These are phyloP conservation scores for Tragopan temminckii DNA, from an alignment of 2,797 vertebrate genomes.

Conservation along the genomic window DNA sequence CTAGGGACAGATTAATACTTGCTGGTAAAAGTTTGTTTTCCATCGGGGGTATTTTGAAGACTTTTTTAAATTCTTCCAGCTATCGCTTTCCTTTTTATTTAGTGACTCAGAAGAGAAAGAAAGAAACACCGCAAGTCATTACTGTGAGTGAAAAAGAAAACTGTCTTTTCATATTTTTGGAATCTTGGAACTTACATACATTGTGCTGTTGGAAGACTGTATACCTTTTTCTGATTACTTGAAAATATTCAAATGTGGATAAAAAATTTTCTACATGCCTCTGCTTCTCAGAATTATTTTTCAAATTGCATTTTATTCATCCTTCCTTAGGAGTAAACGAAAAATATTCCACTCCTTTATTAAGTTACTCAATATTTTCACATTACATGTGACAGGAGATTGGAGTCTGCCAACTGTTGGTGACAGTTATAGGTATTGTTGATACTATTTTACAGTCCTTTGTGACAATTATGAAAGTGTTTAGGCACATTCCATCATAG, in stretches of 20 bases:
- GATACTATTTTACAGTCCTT: background rate
- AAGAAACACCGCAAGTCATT: background rate
- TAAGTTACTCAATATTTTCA: background rate
- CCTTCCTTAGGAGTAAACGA: background rate
- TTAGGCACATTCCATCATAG: background rate
- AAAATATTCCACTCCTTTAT: background rate
- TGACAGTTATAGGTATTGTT: background rate
- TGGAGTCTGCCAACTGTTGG: background rate
- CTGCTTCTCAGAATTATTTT: background rate
- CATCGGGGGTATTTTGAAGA: background rate
- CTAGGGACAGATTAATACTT: background rate
- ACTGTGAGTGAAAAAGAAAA: background rate
- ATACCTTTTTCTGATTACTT: background rate
- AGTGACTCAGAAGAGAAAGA: background rate
- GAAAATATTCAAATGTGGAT: background rate
- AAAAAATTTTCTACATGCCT: background rate
- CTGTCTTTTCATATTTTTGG: background rate
- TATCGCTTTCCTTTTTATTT: background rate
- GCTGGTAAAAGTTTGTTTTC: background rate
- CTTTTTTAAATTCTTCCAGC: background rate
- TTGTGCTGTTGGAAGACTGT: background rate
- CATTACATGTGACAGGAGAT: background rate
- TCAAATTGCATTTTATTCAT: background rate
- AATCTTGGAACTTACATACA: background rate
- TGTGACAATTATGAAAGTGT: background rate